Conservation (phyloP, 2,113 vertebrate genomes). For the Vicugna pacos region DNA sequence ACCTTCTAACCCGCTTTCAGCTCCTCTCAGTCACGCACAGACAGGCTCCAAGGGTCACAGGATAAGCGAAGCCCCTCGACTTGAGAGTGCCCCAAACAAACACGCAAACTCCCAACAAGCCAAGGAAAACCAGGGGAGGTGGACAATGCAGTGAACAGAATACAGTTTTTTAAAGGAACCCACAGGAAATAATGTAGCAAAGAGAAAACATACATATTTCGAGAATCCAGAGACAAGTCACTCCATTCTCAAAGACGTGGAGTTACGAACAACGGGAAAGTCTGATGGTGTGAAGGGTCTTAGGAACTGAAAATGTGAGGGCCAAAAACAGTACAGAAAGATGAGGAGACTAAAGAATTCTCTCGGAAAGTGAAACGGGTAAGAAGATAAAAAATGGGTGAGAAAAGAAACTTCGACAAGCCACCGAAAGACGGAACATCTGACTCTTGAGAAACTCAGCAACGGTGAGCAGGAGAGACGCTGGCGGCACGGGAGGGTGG, state of each 20-base stretch:
- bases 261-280: not conserved
- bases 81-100: not conserved
- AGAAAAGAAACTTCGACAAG: not conserved
- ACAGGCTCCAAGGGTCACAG: not conserved
- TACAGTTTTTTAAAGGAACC: not conserved
- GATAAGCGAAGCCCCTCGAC: not conserved
- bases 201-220: not conserved
- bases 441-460: not conserved
- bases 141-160: not conserved
- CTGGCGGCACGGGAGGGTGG: not conserved
- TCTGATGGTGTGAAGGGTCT: not conserved
- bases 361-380: not conserved
- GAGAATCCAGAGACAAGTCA: not conserved
- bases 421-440: too few species aligned
- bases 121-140: not conserved
- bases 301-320: not conserved
- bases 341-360: not conserved
- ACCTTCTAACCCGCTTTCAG: not conserved
- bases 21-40: not conserved
- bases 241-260: not conserved
- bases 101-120: not conserved
- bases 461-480: not conserved
- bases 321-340: not conserved
- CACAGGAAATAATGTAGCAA: not conserved
- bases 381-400: not conserved